Evolutionary conservation across 2,113 vertebrate species (phyloP).

Genomic region (Ciconia maguari): DNA sequence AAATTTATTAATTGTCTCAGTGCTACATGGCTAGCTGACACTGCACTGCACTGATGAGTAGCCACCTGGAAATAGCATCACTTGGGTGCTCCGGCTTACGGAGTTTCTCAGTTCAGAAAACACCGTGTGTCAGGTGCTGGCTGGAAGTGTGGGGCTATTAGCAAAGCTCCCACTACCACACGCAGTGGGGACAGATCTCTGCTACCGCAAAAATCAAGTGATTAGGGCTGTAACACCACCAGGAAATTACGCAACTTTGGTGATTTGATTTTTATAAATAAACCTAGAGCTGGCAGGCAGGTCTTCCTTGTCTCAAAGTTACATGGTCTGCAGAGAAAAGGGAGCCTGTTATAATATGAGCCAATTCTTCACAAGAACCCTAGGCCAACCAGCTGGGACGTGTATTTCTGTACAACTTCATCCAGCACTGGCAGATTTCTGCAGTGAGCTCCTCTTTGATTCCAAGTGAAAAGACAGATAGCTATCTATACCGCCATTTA

Average conservation of each 20-base stretch:
- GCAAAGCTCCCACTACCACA: background rate
- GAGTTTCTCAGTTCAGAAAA: background rate
- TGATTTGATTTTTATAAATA: background rate
- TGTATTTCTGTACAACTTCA: background rate
- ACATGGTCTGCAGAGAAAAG: background rate
- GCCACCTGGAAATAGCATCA: rapidly evolving
- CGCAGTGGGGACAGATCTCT: background rate
- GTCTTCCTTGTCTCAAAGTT: background rate
- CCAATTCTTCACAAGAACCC: background rate
- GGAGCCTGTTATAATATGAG: background rate
- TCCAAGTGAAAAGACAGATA: background rate
- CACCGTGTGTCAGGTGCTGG: rapidly evolving
- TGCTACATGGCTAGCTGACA: background rate
- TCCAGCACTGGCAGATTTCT: background rate
- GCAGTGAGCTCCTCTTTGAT: background rate
- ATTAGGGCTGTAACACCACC: background rate
- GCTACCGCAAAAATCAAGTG: background rate
- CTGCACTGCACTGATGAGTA: background rate
- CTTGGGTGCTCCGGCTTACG: background rate
- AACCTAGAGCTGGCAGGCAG: background rate
- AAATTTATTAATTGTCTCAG: background rate
- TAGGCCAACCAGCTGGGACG: background rate
- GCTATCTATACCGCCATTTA: background rate
- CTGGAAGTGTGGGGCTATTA: rapidly evolving
- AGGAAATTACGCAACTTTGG: background rate